Conservation (phyloP, 1,140 invertebrate species). For the Nasonia giraulti region DNA sequence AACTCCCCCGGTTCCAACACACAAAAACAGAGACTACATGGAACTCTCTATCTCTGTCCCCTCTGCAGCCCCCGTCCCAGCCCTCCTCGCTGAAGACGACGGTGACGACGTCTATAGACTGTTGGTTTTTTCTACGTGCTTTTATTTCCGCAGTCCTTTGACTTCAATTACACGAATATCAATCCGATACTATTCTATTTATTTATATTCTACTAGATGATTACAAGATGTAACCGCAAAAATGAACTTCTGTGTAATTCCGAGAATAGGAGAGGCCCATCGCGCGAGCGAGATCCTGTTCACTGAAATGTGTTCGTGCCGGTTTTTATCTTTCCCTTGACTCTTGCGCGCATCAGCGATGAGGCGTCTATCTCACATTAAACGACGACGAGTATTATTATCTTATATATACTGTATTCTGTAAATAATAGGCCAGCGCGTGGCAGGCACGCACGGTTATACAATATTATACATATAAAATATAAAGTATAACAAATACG, state of each 20-base stretch:
- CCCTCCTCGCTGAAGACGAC: background rate
- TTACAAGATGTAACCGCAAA: background rate
- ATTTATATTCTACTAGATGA: background rate
- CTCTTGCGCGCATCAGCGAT: background rate
- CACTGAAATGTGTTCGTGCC: background rate
- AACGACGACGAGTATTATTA: slow-evolving; percentile 11
- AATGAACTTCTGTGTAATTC: background rate
- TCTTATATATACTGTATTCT: slow-evolving; percentile 22
- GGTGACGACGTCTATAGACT: background rate
- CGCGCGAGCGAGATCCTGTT: background rate
- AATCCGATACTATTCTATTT: background rate
- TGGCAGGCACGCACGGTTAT: background rate
- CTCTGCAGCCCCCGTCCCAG: background rate
- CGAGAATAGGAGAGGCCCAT: background rate
- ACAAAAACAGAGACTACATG: background rate
- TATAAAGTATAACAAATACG: background rate
- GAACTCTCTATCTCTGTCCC: background rate
- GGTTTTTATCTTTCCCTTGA: background rate
- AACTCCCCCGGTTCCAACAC: background rate
- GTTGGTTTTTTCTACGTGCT: background rate
- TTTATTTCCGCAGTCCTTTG: background rate
- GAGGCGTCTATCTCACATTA: background rate
- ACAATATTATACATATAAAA: background rate
- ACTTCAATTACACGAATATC: background rate
- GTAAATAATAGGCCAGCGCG: slow-evolving; percentile 30